phyloP scores from a whole-genome alignment of 2,113 vertebrate genomes.

The Notarius lentiginosus region DNA sequence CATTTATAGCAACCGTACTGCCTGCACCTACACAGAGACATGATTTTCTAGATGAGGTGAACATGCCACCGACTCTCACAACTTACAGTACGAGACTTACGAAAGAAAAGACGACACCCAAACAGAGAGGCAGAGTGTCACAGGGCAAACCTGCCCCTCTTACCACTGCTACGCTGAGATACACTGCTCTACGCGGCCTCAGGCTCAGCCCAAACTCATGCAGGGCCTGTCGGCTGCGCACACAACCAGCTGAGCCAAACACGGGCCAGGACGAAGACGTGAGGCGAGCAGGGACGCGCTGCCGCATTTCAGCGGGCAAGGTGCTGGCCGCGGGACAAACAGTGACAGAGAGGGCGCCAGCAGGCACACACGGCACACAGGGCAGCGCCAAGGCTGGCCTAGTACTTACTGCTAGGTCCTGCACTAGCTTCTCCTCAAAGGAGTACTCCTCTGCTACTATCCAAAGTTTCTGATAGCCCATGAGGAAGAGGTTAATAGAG shows the following conservation, averaged over 20 bases:
- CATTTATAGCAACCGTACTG: constrained; percentile 22
- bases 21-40: constrained; percentile 39
- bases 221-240: constrained; percentile 71
- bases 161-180: constrained; percentile 68
- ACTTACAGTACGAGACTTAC: constrained; percentile 70
- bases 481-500: constrained; percentile 99
- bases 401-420: constrained; percentile 99
- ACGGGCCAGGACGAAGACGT: constrained; percentile 59
- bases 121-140: constrained; percentile 65
- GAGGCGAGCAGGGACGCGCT: constrained; percentile 62
- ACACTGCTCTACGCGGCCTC: constrained; percentile 62
- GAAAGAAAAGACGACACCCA: constrained; percentile 70
- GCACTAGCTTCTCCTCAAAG: constrained; percentile 99
- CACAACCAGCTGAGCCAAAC: constrained; percentile 64
- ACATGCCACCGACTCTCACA: constrained; percentile 75
- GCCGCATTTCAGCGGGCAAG: constrained; percentile 68
- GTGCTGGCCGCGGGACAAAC: constrained; percentile 73
- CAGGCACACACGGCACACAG: constrained; percentile 69
- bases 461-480: constrained; percentile 99
- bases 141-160: constrained; percentile 59
- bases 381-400: constrained; percentile 64
- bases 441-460: constrained; percentile 99
- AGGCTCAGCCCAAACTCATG: constrained; percentile 71
- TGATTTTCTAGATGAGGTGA: constrained; percentile 62
- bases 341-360: constrained; percentile 70